phyloP scores from a whole-genome alignment of 1,140 invertebrate genomes.

The Steinernema khuongi region DNA sequence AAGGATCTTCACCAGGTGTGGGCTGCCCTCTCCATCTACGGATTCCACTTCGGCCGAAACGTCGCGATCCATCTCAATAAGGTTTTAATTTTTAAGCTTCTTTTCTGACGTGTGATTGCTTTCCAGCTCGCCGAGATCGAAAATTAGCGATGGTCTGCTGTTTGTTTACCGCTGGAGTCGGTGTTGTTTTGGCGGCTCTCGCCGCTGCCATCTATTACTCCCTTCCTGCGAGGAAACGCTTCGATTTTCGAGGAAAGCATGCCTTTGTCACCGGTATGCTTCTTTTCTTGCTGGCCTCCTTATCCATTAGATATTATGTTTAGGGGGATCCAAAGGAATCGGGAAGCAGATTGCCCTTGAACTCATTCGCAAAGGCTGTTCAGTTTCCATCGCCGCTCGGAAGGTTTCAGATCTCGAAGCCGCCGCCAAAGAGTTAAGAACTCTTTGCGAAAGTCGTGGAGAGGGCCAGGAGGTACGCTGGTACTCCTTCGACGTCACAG shows the following conservation, averaged over 20 bases:
- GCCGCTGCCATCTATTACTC: conserved; percentile 32
- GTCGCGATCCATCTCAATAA: conserved; percentile 25
- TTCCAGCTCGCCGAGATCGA: conserved; percentile 31
- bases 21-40: conserved; percentile 29
- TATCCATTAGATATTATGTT: conserved; percentile 28
- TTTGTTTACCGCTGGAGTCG: conserved; percentile 21
- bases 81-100: conserved; percentile 14
- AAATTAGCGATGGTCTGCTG: conserved; percentile 16
- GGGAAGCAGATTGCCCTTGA: conserved; percentile 76
- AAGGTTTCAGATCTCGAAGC: conserved; percentile 63
- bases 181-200: conserved; percentile 28
- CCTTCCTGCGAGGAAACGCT: conserved; percentile 24
- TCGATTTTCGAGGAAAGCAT: conserved; percentile 34
- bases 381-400: conserved; percentile 82
- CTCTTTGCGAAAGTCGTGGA: conserved; percentile 23
- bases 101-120: neutral
- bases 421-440: conserved; percentile 30
- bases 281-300: no score
- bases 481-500: conserved; percentile 36
- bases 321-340: conserved; percentile 90
- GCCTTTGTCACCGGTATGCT: conserved; percentile 36
- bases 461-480: conserved; percentile 34
- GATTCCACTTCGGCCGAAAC: conserved; percentile 16
- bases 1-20: conserved; percentile 27
- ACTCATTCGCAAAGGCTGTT: conserved; percentile 72